Conservation (phyloP, 1,140 invertebrate species). For the Leptoteleia sp. region DNA sequence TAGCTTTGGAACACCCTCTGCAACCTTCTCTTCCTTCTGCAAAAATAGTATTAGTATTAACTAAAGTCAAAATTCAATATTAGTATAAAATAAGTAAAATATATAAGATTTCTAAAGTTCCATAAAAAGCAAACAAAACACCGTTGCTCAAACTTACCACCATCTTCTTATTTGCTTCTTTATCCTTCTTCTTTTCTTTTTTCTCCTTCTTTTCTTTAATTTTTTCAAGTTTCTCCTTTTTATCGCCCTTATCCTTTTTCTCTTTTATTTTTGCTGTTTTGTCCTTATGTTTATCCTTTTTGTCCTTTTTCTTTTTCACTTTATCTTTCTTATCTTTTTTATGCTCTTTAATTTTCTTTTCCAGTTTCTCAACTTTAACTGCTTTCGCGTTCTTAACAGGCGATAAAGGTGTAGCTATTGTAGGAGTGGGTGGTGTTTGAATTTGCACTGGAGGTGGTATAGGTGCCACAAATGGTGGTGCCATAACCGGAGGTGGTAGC, state of each 20-base stretch:
- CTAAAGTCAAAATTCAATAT: too few species aligned
- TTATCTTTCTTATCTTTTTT: constrained; percentile 88
- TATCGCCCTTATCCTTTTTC: constrained; percentile 83
- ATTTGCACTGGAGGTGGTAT: constrained; percentile 51
- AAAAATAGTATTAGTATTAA: too few species aligned
- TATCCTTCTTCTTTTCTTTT: constrained; percentile 84
- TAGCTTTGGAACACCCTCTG: constrained; percentile 87
- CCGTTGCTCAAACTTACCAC: constrained; percentile 66
- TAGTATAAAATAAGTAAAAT: too few species aligned
- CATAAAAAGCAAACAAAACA: too few species aligned
- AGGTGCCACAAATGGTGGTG: constrained; percentile 59
- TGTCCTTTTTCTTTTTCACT: constrained; percentile 89
- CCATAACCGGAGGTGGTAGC: constrained; percentile 40
- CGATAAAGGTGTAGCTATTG: constrained; percentile 51
- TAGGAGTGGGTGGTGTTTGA: constrained; percentile 39
- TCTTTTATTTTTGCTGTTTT: constrained; percentile 82
- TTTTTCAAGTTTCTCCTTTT: constrained; percentile 83
- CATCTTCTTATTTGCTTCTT: constrained; percentile 76
- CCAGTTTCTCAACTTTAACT: constrained; percentile 74
- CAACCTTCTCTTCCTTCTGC: constrained; percentile 79
- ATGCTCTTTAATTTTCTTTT: constrained; percentile 85
- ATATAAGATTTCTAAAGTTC: too few species aligned
- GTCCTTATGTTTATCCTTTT: constrained; percentile 87
- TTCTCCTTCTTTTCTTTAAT: constrained; percentile 83
- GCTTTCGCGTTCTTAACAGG: constrained; percentile 69